Conservation (phyloP, 2,888 invertebrate species). For the Ochropacha duplaris region DNA sequence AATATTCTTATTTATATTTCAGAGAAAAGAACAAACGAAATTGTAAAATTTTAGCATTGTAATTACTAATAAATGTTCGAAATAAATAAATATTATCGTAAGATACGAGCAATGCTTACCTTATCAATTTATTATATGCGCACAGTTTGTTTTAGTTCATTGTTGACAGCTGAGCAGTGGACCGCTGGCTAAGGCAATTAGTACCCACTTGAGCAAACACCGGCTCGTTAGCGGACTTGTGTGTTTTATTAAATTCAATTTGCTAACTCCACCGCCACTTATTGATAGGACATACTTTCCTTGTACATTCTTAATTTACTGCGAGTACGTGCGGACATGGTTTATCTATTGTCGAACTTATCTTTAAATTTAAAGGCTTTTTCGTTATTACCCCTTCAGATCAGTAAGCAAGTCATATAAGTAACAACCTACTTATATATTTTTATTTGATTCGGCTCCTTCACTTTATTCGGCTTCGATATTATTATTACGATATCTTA, state of each 20-base stretch:
- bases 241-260: constrained; percentile 82
- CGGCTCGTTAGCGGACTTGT: constrained; percentile 82
- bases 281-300: constrained; percentile 72
- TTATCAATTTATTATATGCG: not conserved
- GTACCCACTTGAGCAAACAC: constrained; percentile 82
- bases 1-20: too few species aligned
- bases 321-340: constrained; percentile 37
- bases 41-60: too few species aligned
- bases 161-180: constrained; percentile 55
- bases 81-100: not conserved
- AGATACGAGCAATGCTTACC: not conserved
- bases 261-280: constrained; percentile 74
- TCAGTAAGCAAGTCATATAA: not conserved
- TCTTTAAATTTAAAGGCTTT: constrained; percentile 13
- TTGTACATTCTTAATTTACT: constrained; percentile 60
- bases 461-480: not conserved
- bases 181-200: constrained; percentile 82
- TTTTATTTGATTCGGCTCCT: not conserved
- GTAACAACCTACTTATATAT: not conserved
- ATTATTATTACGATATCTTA: too few species aligned
- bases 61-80: too few species aligned
- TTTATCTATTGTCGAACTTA: constrained; percentile 17
- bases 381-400: not conserved
- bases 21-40: too few species aligned
- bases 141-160: constrained; percentile 30